These are phyloP conservation scores for Malurus cyaneus DNA, from an alignment of 2,113 vertebrate species.

Conservation along the genomic window DNA sequence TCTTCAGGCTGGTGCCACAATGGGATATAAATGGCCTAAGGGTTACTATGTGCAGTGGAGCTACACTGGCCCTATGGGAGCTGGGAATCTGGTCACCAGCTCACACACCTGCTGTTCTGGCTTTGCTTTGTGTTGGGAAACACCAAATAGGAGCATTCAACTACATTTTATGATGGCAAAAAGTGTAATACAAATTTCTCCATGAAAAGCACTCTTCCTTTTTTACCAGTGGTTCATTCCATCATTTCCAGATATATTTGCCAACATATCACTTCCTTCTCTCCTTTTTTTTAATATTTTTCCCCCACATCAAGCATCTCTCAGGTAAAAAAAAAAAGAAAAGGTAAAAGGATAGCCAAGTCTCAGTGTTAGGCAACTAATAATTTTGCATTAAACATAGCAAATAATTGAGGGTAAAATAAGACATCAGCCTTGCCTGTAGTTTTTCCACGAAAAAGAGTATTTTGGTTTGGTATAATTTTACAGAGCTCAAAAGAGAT, in stretches of 20 bases:
- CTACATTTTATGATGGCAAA: background rate
- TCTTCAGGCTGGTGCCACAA: background rate
- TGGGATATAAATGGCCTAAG: background rate
- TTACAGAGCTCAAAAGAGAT: background rate
- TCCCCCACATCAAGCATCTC: background rate
- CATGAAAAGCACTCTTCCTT: background rate
- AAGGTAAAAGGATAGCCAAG: background rate
- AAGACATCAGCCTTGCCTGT: background rate
- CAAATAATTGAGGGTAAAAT: background rate
- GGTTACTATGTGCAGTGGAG: background rate
- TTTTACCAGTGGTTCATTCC: background rate
- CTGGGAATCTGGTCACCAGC: background rate
- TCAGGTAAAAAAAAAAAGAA: background rate
- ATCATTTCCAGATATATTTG: background rate
- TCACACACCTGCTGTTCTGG: background rate
- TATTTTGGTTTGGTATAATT: background rate
- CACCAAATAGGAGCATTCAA: fast-evolving
- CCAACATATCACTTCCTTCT: background rate
- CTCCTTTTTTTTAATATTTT: background rate
- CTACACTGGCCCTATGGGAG: background rate
- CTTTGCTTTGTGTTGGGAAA: background rate
- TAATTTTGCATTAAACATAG: background rate
- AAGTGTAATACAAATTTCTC: background rate
- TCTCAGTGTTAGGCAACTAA: background rate
- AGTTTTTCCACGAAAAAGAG: background rate